A percentile compares a stretch with the other conserved stretches of the same genome.
Conservation (phyloP, 2,113 vertebrate species). For the Lontra canadensis region DNA sequence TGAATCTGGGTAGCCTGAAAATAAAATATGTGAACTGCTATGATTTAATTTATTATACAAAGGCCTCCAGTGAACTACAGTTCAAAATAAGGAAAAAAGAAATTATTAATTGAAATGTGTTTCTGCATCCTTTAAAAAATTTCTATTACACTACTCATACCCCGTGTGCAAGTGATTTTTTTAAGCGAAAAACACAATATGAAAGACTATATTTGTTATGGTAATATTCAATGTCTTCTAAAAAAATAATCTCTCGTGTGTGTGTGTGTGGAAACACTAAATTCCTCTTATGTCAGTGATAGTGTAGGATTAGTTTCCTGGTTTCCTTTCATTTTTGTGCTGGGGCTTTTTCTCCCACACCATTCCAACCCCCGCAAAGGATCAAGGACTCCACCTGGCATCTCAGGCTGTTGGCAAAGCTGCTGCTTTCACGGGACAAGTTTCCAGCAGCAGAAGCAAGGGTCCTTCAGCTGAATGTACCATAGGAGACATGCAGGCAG, state of each 20-base stretch:
- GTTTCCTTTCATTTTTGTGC: not conserved
- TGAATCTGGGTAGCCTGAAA: not conserved
- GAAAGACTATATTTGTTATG: not conserved
- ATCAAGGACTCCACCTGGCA: not conserved
- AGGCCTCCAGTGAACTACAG: not conserved
- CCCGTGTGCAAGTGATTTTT: not conserved
- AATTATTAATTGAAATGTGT: not conserved
- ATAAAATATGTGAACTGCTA: not conserved
- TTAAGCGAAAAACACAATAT: not conserved
- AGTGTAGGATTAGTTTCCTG: not conserved
- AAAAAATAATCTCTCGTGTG: not conserved
- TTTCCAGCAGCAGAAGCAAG: not conserved
- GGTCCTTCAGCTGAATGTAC: not conserved
- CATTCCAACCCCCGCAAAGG: not conserved
- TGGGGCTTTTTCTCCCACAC: not conserved
- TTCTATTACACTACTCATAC: not conserved
- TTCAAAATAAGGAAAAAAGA: not conserved
- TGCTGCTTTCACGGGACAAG: not conserved
- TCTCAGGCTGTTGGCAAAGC: not conserved
- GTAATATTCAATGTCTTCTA: not conserved
- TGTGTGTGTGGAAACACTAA: not conserved
- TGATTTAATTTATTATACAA: not conserved
- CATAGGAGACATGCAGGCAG: not conserved
- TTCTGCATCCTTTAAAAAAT: not conserved
- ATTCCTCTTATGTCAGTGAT: not conserved